Base-by-base conservation (phyloP, 2,113 vertebrate genomes). In the Himantopus leucocephalus region DNA sequence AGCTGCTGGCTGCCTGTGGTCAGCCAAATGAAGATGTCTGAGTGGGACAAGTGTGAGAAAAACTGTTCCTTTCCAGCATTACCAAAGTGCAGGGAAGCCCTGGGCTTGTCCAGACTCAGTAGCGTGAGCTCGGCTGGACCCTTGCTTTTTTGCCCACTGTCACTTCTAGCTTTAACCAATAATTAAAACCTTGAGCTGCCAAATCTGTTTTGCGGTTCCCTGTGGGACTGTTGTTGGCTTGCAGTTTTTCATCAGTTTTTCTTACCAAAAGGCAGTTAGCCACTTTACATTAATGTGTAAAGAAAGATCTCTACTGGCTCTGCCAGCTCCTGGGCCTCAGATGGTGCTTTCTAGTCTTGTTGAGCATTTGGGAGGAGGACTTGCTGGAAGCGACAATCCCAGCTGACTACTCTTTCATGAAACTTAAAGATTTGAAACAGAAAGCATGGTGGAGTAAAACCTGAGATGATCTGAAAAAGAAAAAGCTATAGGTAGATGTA, bases 41-140 rank as follows among this genome's bases (percentile, higher is more conserved):
- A 77, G n/a, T 52, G 71, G 39, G 66, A 82, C 21, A 68, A n/a
- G 29, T 2, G 0, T 73, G 71, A 93, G 74, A 71, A 88, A 73
- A 78, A 60, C 56, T 59, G 20, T 59, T 79, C n/a, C 26, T 92
- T 82, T 52, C 48, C 8, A 39, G 45, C 35, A 39, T 34, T 48
- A 47, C 39, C 29, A 60, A 70, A 85, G 48, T 10, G 20, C 50
- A 84, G 63, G 26, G 16, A 80, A 15, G 20, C 29, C n/a, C 8
- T 32, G 18, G 24, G 32, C n/a, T 66, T 85, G 27, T 16, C 30
- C 8, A 16, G 35, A 8, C 24, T 89, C 0, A 0, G n/a, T 20
- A 67, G n/a, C 20, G 47, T 62, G 48, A 92, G 10, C 60, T 90
- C 8, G n/a, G 43, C 53, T 41, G 48, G 56, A 80, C 8, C 26